Evolutionary conservation across 2,888 invertebrate genomes (phyloP), one percentile per base, ranked within the genome.

Genomic region (Tinea semifulvella): DNA sequence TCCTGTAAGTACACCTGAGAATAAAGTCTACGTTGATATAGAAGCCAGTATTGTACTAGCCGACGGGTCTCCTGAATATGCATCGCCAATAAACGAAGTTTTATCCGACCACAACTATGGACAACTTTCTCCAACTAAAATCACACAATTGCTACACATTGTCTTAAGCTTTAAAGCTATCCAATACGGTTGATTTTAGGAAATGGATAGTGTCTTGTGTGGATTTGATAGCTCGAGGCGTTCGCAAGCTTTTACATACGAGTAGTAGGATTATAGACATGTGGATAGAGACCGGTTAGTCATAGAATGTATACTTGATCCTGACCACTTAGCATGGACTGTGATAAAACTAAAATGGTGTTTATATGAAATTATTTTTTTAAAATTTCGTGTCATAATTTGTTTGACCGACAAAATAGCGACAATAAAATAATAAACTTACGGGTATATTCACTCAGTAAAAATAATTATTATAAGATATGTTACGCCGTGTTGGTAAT

Each of bases 1-100:
- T n/a, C n/a, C n/a, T n/a, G n/a, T n/a, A n/a, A n/a, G 31, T 31
- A 2, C 13, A 11, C 13, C 31, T 13, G 31, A 11, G 31, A n/a
- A n/a, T n/a, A n/a, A n/a, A n/a, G n/a, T n/a, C n/a, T 6, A 31
- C 13, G 8, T 22, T 22, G 22, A 7, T 13, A 14, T 31, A 31
- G 13, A 31, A 14, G 36, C 16, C 7, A 10, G 16, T 36, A 36
- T 2, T 36, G 18, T 36, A 18, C 18, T 16, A 11, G 36, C 36
- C 36, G 36, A 16, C 36, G 75, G 63, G 65, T 62, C 63, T 45
- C 61, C 70, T 80, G 79, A 79, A 80, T 79, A 80, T 80, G 77
- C 75, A 79, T 65, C 60, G 63, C 62, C 67, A 70, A 74, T 77
- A 75, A 76, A 75, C 68, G 71, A 70, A 67, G 74, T 73, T 75